Conservation (phyloP, 2,113 vertebrate species). For the Chionomys nivalis region DNA sequence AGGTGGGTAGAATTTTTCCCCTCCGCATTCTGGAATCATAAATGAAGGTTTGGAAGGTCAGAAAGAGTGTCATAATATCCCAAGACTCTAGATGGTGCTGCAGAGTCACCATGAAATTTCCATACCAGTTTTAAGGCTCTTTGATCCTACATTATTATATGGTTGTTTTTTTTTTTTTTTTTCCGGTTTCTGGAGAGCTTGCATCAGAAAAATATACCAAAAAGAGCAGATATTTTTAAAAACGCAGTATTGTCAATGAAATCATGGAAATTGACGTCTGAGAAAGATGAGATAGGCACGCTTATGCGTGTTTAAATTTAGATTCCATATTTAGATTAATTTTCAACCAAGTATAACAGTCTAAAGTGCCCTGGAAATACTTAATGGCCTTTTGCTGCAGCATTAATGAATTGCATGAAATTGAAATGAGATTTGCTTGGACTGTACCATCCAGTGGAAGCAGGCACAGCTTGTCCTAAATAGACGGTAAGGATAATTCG, state of each 20-base stretch:
- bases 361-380: conserved; percentile 63
- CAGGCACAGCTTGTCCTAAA: background rate
- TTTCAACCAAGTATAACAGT: conserved; percentile 66
- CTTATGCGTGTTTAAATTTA: conserved; percentile 69
- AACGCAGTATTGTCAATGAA: conserved; percentile 61
- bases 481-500: accelerated
- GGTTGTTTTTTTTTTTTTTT: no score
- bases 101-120: background rate
- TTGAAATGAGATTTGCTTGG: conserved; percentile 59
- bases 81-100: conserved; percentile 83
- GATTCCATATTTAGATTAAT: conserved; percentile 68
- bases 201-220: conserved; percentile 52
- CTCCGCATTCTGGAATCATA: background rate
- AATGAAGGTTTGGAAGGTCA: background rate
- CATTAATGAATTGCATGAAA: conserved; percentile 68
- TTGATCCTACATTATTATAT: background rate
- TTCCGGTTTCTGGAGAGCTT: background rate
- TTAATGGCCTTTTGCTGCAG: conserved; percentile 61
- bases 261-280: conserved; percentile 64
- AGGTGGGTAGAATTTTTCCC: background rate
- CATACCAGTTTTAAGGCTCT: background rate
- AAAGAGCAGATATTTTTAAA: conserved; percentile 51
- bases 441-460: conserved; percentile 26
- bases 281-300: conserved; percentile 32
- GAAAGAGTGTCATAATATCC: conserved; percentile 13